Base-by-base conservation (phyloP, 2,888 invertebrate species). In the Folsomia candida region DNA sequence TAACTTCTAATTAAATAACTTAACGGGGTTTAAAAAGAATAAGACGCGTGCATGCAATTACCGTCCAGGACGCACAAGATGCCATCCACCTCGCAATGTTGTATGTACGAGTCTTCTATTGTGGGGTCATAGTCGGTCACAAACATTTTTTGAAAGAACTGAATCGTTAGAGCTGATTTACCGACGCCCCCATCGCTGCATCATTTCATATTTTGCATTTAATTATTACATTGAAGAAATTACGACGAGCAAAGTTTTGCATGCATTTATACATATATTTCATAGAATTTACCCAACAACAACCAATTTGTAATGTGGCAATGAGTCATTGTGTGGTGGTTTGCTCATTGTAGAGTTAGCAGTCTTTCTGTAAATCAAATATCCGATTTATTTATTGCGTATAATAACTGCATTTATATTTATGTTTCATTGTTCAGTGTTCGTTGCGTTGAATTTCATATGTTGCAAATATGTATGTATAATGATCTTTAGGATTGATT, bases 111-210 rank as follows among this genome's bases (percentile, higher is more conserved):
- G 83, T 96, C 95, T 84, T 96, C 95, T 75, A 96, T 96, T 22
- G 96, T 96, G 6, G 96, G 96, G 85, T 96, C 96, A 81, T 96
- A 96, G 84, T 95, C 95, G 0, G 93, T 93, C 74, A 95, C 93
- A 83, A 96, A 96, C 81, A 94, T 86, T 83, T 94, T 94, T 85
- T 96, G 95, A 84, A 96, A 95, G 85, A 94, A 93, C 85, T 95
- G 93, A 82, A 94, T 95, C n/a, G 96, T 96, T 81, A 96, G 89
- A n/a, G 94, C 94, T 81, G 93, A 93, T 86, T 96, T 96, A 72
- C 94, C 95, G 69, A 95, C 95, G 76, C 94, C 95, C 75, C 95
- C 95, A 84, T 94, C 94, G 4, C 54, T 54, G 22, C n/a, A n/a
- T n/a, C n/a, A n/a, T n/a, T n/a, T n/a, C n/a, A n/a, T n/a, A n/a